phyloP scores from a whole-genome alignment of 2,797 vertebrate species.

The Loriculus beryllinus region DNA sequence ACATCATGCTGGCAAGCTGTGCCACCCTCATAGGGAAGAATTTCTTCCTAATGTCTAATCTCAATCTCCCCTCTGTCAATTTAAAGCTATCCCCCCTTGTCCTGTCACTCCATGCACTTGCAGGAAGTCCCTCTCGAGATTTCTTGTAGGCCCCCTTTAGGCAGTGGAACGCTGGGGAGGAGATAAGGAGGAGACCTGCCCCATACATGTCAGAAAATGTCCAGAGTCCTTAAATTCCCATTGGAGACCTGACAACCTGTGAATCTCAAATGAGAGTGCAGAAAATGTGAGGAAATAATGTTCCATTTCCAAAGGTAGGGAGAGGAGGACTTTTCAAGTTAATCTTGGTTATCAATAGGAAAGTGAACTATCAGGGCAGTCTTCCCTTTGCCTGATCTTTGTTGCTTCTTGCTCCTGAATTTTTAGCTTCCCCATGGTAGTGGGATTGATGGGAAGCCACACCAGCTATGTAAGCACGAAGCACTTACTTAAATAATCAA shows the following conservation, averaged over 20 bases:
- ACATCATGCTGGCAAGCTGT: neutral
- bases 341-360: neutral
- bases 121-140: neutral
- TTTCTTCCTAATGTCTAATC: neutral
- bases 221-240: neutral
- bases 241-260: neutral
- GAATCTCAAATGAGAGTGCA: neutral
- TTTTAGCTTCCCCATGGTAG: neutral
- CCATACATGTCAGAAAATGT: rapidly evolving
- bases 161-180: neutral
- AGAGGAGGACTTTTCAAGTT: neutral
- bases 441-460: neutral
- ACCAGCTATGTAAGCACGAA: neutral
- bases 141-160: neutral
- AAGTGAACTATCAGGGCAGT: neutral
- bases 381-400: neutral
- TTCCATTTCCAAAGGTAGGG: neutral
- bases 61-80: neutral
- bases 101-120: neutral
- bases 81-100: neutral
- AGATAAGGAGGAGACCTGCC: rapidly evolving
- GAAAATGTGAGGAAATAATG: neutral
- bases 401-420: neutral
- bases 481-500: neutral
- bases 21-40: neutral